Evolutionary conservation across 92 coral and sea anemone species (phyloP).

Genomic region (Zoanthus solanderi): DNA sequence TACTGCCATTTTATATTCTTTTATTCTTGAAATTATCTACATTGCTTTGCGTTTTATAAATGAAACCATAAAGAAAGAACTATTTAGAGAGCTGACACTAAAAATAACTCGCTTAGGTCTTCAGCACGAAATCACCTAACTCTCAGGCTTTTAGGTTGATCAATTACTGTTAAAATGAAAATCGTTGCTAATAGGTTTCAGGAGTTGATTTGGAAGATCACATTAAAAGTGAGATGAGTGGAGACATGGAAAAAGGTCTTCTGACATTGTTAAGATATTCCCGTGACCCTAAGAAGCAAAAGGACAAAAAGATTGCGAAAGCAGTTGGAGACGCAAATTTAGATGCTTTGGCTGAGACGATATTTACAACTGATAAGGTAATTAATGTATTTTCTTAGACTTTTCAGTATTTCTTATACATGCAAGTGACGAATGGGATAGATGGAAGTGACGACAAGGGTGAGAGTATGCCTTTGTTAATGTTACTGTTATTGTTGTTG

Average conservation of each 20-base stretch:
- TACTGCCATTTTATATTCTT: too few species aligned
- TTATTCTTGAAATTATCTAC: too few species aligned
- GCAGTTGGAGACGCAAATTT: neutral
- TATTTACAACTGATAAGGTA: constrained; percentile 27
- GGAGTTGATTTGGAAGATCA: constrained; percentile 28
- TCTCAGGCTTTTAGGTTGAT: too few species aligned
- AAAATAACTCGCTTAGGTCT: too few species aligned
- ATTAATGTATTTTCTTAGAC: too few species aligned
- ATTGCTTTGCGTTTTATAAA: too few species aligned
- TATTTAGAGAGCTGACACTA: too few species aligned
- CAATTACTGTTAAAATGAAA: too few species aligned
- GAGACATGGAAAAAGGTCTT: constrained; percentile 42
- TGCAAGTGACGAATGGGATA: too few species aligned
- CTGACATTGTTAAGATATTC: constrained; percentile 9
- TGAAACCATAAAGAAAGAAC: too few species aligned
- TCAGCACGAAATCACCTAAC: too few species aligned
- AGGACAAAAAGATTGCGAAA: neutral
- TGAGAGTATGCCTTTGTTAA: neutral
- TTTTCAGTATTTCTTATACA: neutral
- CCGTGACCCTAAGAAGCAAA: constrained; percentile 24
- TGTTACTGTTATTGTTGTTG: too few species aligned
- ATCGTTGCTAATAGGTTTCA: neutral
- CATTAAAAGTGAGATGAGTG: constrained; percentile 36
- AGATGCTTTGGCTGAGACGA: neutral
- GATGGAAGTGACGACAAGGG: neutral